Evolutionary conservation across 1,140 invertebrate species (phyloP).

Genomic region (Orius insidiosus): DNA sequence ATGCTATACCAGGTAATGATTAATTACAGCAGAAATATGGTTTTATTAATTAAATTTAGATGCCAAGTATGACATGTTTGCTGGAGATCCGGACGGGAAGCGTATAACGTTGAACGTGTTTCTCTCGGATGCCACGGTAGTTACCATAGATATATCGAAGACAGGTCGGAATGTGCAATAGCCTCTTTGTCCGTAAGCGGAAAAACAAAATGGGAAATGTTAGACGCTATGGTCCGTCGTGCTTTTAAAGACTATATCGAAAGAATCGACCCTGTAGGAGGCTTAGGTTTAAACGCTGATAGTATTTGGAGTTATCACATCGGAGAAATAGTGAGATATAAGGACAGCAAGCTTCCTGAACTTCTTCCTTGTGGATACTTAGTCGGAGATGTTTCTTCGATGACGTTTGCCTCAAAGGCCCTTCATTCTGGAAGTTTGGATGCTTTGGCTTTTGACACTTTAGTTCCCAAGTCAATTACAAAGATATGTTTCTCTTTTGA

Average conservation of each 20-base stretch:
- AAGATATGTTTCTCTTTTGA: constrained; percentile 71
- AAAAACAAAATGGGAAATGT: constrained; percentile 86
- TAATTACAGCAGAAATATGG: no score
- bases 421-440: constrained; percentile 78
- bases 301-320: constrained; percentile 83
- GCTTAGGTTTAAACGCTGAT: constrained; percentile 75
- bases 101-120: constrained; percentile 68
- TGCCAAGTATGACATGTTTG: constrained; percentile 22
- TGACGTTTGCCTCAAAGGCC: constrained; percentile 47
- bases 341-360: constrained; percentile 51
- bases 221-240: constrained; percentile 77
- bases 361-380: constrained; percentile 84
- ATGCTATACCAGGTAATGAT: constrained; percentile 18
- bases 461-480: constrained; percentile 95
- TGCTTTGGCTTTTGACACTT: constrained; percentile 83
- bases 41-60: constrained; percentile 12
- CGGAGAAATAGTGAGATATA: constrained; percentile 60
- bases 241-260: constrained; percentile 90
- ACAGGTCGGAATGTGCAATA: constrained; percentile 46
- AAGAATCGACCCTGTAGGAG: constrained; percentile 78
- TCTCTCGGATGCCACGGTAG: constrained; percentile 61
- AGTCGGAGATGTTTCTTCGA: constrained; percentile 55
- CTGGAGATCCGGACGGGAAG: constrained; percentile 57
- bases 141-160: constrained; percentile 51
- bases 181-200: constrained; percentile 76